Percentiles rank a stretch among this genome's conserved stretches.
phyloP scores from a whole-genome alignment of 1,140 invertebrate species.

The Drosophila lacteicornis region DNA sequence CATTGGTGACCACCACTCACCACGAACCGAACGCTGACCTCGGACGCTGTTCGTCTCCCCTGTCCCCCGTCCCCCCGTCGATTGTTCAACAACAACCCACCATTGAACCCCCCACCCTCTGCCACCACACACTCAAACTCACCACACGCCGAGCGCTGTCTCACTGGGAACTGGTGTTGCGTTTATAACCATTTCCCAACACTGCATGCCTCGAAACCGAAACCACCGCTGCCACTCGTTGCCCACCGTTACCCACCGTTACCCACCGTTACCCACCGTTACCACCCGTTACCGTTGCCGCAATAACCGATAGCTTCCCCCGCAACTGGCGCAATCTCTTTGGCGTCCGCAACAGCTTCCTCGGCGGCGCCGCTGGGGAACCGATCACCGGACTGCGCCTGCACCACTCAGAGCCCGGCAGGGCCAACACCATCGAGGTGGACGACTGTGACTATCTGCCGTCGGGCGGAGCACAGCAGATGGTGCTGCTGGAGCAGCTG shows the following conservation, averaged over 20 bases:
- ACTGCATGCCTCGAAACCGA: slow-evolving; percentile 28
- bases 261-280: slow-evolving; percentile 29
- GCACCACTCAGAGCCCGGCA: slow-evolving; percentile 62
- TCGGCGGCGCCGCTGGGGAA: slow-evolving; percentile 43
- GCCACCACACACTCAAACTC: slow-evolving; percentile 12
- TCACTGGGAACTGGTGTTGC: slow-evolving; percentile 9
- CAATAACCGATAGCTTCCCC: slow-evolving; percentile 74
- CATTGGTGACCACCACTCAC: slow-evolving; percentile 24
- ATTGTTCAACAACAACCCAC: slow-evolving; percentile 14
- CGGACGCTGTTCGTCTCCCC: slow-evolving; percentile 40
- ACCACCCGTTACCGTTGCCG: slow-evolving; percentile 40
- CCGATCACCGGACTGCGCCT: slow-evolving; percentile 60
- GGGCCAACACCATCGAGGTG: slow-evolving; percentile 82
- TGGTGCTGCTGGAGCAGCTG: slow-evolving; percentile 76
- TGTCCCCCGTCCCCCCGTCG: neutral
- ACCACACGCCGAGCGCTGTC: slow-evolving; percentile 25
- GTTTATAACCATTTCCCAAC: neutral
- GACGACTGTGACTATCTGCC: slow-evolving; percentile 80
- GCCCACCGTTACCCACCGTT: slow-evolving; percentile 15
- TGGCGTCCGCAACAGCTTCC: slow-evolving; percentile 56
- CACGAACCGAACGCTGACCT: slow-evolving; percentile 43
- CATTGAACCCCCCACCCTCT: slow-evolving; percentile 7
- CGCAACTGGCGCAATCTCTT: slow-evolving; percentile 80
- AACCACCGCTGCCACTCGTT: slow-evolving; percentile 17
- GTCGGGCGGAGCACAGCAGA: slow-evolving; percentile 60